Evolutionary conservation across 2,888 invertebrate species (phyloP).

Genomic region (Sinopyrophorus schimmeli): DNA sequence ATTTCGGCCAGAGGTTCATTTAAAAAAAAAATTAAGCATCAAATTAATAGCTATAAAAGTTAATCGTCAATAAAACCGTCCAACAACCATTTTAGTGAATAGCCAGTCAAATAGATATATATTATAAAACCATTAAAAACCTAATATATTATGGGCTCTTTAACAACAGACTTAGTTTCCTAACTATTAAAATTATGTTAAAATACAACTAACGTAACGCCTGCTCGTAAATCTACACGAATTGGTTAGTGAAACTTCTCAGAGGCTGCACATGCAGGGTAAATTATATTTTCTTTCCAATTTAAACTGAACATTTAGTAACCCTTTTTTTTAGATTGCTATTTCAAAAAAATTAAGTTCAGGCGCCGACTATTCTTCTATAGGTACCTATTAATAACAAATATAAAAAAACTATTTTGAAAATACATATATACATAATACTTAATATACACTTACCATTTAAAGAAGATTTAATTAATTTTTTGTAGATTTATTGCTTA

Average conservation of each 20-base stretch:
- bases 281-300: no score
- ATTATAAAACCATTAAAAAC: conserved; percentile 51
- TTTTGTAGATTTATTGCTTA: no score
- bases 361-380: no score
- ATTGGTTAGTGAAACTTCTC: conserved; percentile 22
- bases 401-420: no score
- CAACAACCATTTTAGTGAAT: conserved; percentile 46
- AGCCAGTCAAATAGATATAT: conserved; percentile 49
- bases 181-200: conserved; percentile 49
- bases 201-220: conserved; percentile 48
- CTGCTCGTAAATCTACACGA: conserved; percentile 45
- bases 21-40: conserved; percentile 31
- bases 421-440: no score
- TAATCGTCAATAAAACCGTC: conserved; percentile 33
- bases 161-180: conserved; percentile 45
- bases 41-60: conserved; percentile 34
- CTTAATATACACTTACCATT: no score
- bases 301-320: no score
- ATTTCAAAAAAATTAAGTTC: no score
- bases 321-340: no score
- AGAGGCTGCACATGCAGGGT: conserved; percentile 20
- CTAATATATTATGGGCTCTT: conserved; percentile 49
- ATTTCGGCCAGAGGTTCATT: conserved; percentile 14
- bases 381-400: no score
- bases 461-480: no score